phyloP scores from a whole-genome alignment of 2,113 vertebrate genomes.

The Eulemur macaco region DNA sequence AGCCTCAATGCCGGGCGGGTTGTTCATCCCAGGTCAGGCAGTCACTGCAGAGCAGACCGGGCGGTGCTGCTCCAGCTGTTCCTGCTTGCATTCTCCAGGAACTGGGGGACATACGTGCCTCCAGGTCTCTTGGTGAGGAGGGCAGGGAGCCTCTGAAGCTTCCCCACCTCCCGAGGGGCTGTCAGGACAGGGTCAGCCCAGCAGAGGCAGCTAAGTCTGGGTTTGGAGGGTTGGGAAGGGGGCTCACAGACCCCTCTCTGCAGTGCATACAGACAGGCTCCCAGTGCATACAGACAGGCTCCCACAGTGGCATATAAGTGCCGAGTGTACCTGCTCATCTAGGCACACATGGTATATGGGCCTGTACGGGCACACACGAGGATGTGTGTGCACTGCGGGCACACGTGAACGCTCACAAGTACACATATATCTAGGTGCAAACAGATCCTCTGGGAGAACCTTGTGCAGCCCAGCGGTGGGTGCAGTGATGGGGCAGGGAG shows the following conservation, averaged over 20 bases:
- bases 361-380: background rate
- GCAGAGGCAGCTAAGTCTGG: background rate
- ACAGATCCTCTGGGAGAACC: background rate
- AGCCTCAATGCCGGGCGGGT: background rate
- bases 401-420: background rate
- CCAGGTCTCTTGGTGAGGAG: background rate
- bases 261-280: background rate
- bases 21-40: background rate
- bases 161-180: background rate
- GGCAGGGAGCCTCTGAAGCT: background rate
- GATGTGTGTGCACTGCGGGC: background rate
- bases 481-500: background rate
- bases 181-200: background rate
- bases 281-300: background rate
- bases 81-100: background rate
- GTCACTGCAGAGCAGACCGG: background rate
- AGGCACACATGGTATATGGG: background rate
- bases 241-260: background rate
- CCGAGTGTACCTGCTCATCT: fast-evolving
- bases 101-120: too few relatives aligned
- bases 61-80: too few relatives aligned
- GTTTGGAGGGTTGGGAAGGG: background rate
- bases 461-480: background rate
- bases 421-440: background rate
- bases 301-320: too few relatives aligned